A percentile compares a stretch with the other conserved stretches of the same genome.
Conservation (phyloP, 2,113 vertebrate genomes). For the Sinocyclocheilus grahami region DNA sequence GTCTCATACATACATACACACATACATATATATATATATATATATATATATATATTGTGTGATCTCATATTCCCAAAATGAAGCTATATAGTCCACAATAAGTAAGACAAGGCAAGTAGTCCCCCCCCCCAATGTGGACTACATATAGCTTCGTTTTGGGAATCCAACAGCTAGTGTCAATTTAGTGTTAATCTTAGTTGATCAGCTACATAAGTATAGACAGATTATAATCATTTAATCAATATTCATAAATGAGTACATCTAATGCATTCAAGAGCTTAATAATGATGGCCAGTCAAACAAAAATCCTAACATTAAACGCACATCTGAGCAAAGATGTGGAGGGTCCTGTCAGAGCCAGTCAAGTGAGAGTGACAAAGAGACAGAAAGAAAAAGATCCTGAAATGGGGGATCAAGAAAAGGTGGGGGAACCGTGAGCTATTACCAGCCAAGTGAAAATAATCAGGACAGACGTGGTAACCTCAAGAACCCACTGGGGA, state of each 20-base stretch:
- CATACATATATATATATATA: too few relatives aligned
- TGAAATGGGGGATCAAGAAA: neutral
- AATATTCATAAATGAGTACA: neutral
- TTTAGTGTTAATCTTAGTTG: neutral
- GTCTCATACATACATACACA: neutral
- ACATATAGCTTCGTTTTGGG: too few relatives aligned
- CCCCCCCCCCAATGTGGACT: too few relatives aligned
- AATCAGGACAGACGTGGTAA: constrained; percentile 46
- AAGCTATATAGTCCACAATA: too few relatives aligned
- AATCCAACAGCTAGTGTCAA: too few relatives aligned
- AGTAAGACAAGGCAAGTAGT: too few relatives aligned
- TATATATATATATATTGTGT: too few relatives aligned
- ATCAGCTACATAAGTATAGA: constrained; percentile 1
- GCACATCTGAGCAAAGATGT: constrained; percentile 11
- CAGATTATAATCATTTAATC: neutral
- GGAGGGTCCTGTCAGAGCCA: neutral
- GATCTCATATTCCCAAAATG: too few relatives aligned
- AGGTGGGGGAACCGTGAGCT: neutral
- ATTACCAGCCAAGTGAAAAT: constrained; percentile 49
- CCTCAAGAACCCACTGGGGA: constrained; percentile 39
- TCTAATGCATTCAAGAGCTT: constrained; percentile 6
- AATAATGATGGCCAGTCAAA: constrained; percentile 1
- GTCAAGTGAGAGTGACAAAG: constrained; percentile 2
- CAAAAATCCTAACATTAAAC: neutral
- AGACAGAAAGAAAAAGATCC: constrained; percentile 5